Conservation (phyloP, 2,797 vertebrate genomes). For the Neopelma chrysocephalum region DNA sequence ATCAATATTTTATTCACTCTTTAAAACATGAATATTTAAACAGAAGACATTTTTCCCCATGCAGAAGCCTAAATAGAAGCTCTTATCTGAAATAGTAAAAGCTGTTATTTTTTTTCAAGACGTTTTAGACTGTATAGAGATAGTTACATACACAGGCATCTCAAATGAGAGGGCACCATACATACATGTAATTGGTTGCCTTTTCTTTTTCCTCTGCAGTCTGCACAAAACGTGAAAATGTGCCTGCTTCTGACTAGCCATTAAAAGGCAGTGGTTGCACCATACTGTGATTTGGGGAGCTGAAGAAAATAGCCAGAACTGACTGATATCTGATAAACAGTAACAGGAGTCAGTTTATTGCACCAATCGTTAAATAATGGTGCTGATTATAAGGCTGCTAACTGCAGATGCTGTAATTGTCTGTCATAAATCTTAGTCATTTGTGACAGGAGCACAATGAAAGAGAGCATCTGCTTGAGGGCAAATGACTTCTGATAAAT, state of each 20-base stretch:
- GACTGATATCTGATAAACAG: constrained; percentile 91
- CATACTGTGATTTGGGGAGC: constrained; percentile 87
- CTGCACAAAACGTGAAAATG: constrained; percentile 80
- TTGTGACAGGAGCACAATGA: constrained; percentile 90
- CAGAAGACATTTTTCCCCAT: constrained; percentile 59
- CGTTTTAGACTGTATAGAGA: constrained; percentile 75
- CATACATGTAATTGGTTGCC: constrained; percentile 87
- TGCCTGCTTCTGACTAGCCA: constrained; percentile 83
- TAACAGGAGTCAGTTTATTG: constrained; percentile 92
- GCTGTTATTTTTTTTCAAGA: constrained; percentile 52
- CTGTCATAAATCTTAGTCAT: constrained; percentile 91
- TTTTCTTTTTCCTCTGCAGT: constrained; percentile 81
- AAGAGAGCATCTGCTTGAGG: constrained; percentile 87
- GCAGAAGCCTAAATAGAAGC: constrained; percentile 68
- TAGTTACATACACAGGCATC: constrained; percentile 73
- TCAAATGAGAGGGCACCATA: constrained; percentile 82
- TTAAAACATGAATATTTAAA: constrained; percentile 74
- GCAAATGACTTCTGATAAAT: constrained; percentile 95
- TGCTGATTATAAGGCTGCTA: constrained; percentile 95
- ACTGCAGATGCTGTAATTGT: constrained; percentile 92
- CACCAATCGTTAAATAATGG: constrained; percentile 93
- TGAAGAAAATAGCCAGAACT: constrained; percentile 87
- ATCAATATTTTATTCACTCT: constrained; percentile 61
- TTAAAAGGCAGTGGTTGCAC: constrained; percentile 85
- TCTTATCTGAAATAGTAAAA: constrained; percentile 72